Evolutionary conservation across 1,140 invertebrate species (phyloP).

Genomic region (Apis dorsata): DNA sequence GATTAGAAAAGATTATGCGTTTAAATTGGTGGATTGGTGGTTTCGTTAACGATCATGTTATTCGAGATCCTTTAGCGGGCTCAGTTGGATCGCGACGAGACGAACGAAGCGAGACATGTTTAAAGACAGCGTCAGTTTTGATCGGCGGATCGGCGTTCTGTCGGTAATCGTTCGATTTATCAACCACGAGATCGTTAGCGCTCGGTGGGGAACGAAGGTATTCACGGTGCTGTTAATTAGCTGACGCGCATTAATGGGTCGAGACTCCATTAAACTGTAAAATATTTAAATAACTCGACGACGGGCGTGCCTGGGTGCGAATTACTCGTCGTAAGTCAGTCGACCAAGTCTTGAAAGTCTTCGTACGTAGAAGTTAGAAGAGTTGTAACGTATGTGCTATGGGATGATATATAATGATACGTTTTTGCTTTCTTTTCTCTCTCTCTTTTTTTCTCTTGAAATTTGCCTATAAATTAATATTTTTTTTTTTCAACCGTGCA

Average conservation of each 20-base stretch:
- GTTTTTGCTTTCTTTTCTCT: too few relatives aligned
- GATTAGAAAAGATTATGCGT: neutral
- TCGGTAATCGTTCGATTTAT: slow-evolving; percentile 62
- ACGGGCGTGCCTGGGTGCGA: slow-evolving; percentile 63
- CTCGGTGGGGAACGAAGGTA: slow-evolving; percentile 13
- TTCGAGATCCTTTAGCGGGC: neutral
- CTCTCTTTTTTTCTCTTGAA: slow-evolving; percentile 15
- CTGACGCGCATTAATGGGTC: slow-evolving; percentile 69
- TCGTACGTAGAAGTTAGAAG: neutral
- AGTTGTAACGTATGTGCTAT: slow-evolving; percentile 43
- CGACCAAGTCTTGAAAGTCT: slow-evolving; percentile 20
- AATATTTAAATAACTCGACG: slow-evolving; percentile 71
- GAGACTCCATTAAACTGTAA: slow-evolving; percentile 72
- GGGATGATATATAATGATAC: slow-evolving; percentile 10
- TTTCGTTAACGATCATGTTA: too few relatives aligned
- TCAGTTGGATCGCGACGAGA: neutral
- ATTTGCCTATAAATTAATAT: slow-evolving; percentile 58
- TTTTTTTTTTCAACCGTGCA: slow-evolving; percentile 5
- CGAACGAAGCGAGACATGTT: neutral
- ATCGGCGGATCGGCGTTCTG: slow-evolving; percentile 52
- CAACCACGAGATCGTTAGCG: slow-evolving; percentile 57
- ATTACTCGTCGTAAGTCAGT: slow-evolving; percentile 64
- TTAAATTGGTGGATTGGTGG: slow-evolving; percentile 9
- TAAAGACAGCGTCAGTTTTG: slow-evolving; percentile 33
- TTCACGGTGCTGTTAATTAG: slow-evolving; percentile 65